A percentile compares a stretch with the other conserved stretches of the same genome.
phyloP scores from a whole-genome alignment of 2,113 vertebrate species.

The Actenoides lindsayi region DNA sequence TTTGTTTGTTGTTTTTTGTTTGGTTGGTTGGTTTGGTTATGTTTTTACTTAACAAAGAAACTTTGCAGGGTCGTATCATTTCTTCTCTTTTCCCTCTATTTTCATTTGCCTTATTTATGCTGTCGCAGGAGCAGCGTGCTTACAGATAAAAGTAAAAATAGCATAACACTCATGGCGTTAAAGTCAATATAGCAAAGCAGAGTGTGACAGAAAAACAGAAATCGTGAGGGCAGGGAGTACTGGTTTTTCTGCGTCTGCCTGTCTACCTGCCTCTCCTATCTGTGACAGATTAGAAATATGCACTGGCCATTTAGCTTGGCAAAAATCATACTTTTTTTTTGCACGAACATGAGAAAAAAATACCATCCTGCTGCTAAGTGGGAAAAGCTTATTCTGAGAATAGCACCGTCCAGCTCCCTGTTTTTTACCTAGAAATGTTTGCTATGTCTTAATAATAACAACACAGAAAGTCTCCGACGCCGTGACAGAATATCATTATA shows the following conservation, averaged over 20 bases:
- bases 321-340: not conserved
- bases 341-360: not conserved
- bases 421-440: not conserved
- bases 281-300: not conserved
- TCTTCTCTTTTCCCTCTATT: not conserved
- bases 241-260: not conserved
- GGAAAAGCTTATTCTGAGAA: constrained; percentile 35
- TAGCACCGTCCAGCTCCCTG: not conserved
- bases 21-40: no score
- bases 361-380: constrained; percentile 40
- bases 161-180: not conserved
- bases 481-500: not conserved
- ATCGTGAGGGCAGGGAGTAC: not conserved
- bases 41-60: not conserved
- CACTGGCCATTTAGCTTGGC: constrained; percentile 13
- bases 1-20: no score
- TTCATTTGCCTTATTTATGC: not conserved
- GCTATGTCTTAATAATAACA: not conserved
- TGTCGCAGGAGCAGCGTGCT: not conserved
- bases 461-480: not conserved
- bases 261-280: not conserved
- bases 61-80: not conserved
- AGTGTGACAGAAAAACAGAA: not conserved
- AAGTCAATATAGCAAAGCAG: not conserved
- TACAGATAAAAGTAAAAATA: not conserved